Conservation (phyloP, 23 tunicate genomes). For the Aplidium turbinatum region DNA sequence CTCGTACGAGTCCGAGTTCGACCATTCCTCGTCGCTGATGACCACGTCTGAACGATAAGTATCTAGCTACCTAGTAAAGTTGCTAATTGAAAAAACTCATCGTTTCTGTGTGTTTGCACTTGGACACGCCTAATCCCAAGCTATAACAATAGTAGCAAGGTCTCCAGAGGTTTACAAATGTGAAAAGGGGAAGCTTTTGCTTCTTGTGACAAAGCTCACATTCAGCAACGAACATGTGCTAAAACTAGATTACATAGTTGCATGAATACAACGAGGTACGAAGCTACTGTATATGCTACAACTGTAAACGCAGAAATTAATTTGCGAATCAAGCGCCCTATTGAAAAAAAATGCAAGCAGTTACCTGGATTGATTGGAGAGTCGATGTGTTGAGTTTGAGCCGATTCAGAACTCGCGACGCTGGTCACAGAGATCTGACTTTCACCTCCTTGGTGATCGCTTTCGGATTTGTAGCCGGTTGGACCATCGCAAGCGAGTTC, state of each 20-base stretch:
- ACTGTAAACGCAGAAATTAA: not conserved
- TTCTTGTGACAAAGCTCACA: not conserved
- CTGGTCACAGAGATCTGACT: not conserved
- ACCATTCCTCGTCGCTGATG: constrained; percentile 24
- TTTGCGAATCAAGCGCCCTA: not conserved
- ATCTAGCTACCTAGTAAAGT: no score
- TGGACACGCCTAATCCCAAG: not conserved
- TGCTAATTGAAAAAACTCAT: no score
- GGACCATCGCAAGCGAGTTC: no score
- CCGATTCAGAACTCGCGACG: not conserved
- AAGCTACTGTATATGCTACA: not conserved
- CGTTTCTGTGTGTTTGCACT: no score
- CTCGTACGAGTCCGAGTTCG: constrained; percentile 19
- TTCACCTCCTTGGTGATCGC: no score
- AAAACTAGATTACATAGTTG: no score
- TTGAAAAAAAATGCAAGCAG: not conserved
- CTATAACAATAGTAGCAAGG: no score
- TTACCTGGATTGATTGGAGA: not conserved
- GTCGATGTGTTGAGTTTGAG: not conserved
- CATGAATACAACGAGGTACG: no score
- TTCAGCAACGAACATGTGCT: no score
- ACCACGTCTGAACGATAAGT: constrained; percentile 28
- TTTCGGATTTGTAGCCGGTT: no score
- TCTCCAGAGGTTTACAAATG: not conserved
- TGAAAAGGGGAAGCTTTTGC: not conserved